Evolutionary conservation across 2,113 vertebrate genomes (phyloP), one percentile per base, ranked within the genome.

Genomic region (Rynchops niger): DNA sequence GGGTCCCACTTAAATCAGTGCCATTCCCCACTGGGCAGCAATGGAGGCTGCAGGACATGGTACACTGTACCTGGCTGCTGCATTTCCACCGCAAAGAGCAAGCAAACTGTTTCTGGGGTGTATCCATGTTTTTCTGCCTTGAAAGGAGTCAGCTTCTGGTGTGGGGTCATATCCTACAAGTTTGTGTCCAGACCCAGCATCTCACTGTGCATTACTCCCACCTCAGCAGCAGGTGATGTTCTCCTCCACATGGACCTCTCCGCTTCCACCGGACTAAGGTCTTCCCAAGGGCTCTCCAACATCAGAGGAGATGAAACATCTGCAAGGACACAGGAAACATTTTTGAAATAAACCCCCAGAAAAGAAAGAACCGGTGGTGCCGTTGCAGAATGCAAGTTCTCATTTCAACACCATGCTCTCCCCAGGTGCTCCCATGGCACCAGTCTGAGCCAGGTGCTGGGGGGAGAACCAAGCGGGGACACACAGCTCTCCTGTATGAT

Each of bases 401-500:
- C 26, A 3, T 2, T 47, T 47, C 49, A 65, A 53, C 9, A 7
- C 29, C 0, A 0, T 11, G 40, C 58, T 50, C 22, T 53, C 42
- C 29, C 42, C 16, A 18, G 19, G 50, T 34, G 38, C 10, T 88
- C 52, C 42, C 3, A 0, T 52, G 10, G 52, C 65, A 42, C 43
- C 43, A 40, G 58, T 2, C 53, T n/a, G 76, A 88, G 49, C 62
- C 72, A 38, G n/a, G 38, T 4, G 1, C 47, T 19, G 7, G 5
- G 23, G 12, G 30, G 23, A 34, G 15, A 66, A 6, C 32, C 2
- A 1, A 38, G 14, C 8, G 10, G n/a, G 36, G 26, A 85, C 36
- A 42, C 1, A 1, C 15, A 55, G 17, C 17, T 72, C 38, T 65
- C 2, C 0, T 6, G 29, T 29, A 9, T 1, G 0, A 21, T 25